These are phyloP conservation scores for Anorthoa munda DNA, from an alignment of 2,888 invertebrate species.

Conservation along the genomic window DNA sequence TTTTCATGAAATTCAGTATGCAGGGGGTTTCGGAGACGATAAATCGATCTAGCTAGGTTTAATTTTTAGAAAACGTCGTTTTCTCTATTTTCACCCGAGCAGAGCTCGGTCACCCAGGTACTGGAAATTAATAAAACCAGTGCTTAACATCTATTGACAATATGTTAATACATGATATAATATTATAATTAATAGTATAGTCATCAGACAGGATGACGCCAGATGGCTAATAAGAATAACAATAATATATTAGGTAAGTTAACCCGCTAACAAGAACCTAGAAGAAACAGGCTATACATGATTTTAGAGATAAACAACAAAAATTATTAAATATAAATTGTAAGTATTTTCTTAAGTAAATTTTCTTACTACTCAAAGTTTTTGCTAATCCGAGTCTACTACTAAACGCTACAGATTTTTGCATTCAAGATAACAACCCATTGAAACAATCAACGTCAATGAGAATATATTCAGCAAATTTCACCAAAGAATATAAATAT, in stretches of 20 bases:
- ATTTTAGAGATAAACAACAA: neutral
- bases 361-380: too few relatives aligned
- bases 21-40: too few relatives aligned
- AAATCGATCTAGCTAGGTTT: too few relatives aligned
- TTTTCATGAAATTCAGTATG: too few relatives aligned
- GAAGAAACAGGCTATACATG: neutral
- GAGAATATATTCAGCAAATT: conserved; percentile 15
- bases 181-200: neutral
- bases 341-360: too few relatives aligned
- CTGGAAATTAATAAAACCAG: neutral
- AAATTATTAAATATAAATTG: too few relatives aligned
- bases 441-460: conserved; percentile 5
- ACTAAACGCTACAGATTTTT: too few relatives aligned
- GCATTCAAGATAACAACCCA: neutral
- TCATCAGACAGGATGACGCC: conserved; percentile 4
- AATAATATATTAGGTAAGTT: neutral
- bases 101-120: too few relatives aligned
- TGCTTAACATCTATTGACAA: neutral
- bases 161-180: neutral
- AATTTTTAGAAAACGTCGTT: too few relatives aligned
- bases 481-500: conserved; percentile 27
- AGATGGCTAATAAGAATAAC: neutral
- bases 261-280: neutral
- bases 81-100: too few relatives aligned
- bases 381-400: too few relatives aligned